Evolutionary conservation across 2,888 invertebrate species (phyloP), one percentile per base, ranked within the genome.

Genomic region (Orchestes rusci): DNA sequence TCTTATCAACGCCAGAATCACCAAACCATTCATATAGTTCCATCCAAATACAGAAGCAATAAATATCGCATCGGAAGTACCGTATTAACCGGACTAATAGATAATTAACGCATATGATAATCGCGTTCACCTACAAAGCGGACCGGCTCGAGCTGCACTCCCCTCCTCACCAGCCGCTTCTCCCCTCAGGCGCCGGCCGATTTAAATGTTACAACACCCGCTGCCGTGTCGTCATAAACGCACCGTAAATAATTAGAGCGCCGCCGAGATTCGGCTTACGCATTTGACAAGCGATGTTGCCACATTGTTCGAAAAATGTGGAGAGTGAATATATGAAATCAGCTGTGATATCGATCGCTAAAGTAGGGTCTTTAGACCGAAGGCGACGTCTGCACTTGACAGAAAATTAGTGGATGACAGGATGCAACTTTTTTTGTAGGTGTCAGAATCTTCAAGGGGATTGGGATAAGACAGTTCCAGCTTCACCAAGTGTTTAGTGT

Each of bases 161-260:
- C 19, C 41, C 38, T 41, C 18, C 38, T 42, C 27, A 33, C 42
- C 43, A 16, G 13, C 42, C n/a, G 15, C 38, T 27, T 32, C 34
- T 42, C 28, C 34, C 48, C 27, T 33, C 38, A 33, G 47, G 47
- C 47, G 46, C 43, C 50, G 47, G 39, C 23, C 39, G 51, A 51
- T 45, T 45, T 48, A 51, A 51, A 48, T 45, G 51, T 51, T 48
- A 50, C n/a, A 50, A 50, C 47, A 50, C 40, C 48, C 47, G 50
- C 40, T 50, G 55, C 55, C 53, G 58, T 56, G 52, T 55, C 52
- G 56, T 57, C 57, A 60, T 59, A 61, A 61, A 60, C 56, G 57
- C 58, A 59, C 54, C 50, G 64, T 62, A 60, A 63, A 63, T 64
- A 67, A 67, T 65, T 67, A 64, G 67, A 66, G 62, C 65, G 63